Conservation (phyloP, 2,888 invertebrate genomes). For the Ochropleura plecta region DNA sequence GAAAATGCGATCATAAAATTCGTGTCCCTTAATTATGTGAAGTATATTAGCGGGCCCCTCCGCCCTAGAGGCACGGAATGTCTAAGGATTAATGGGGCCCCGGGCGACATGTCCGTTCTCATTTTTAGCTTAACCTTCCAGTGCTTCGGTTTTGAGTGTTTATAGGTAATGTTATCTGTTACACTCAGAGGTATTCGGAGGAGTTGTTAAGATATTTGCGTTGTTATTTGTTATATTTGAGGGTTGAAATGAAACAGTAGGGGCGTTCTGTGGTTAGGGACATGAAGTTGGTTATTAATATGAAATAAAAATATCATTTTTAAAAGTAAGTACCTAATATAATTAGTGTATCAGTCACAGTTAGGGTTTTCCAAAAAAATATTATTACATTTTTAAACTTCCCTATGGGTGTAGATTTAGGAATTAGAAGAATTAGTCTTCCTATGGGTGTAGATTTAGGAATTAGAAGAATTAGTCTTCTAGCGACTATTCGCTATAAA, state of each 20-base stretch:
- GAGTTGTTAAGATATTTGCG: constrained; percentile 1
- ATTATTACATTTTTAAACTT: too few relatives aligned
- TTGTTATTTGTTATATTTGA: constrained; percentile 3
- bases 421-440: too few relatives aligned
- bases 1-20: constrained; percentile 59
- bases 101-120: constrained; percentile 58
- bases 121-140: constrained; percentile 63
- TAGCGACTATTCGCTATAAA: too few relatives aligned
- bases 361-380: too few relatives aligned
- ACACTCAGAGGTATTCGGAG: constrained; percentile 28
- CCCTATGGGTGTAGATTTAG: too few relatives aligned
- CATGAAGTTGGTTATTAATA: not conserved
- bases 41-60: constrained; percentile 59
- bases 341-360: too few relatives aligned
- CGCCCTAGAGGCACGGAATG: constrained; percentile 58
- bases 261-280: not conserved
- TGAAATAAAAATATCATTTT: not conserved
- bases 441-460: too few relatives aligned
- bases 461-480: too few relatives aligned
- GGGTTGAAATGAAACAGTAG: not conserved
- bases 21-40: constrained; percentile 60
- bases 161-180: constrained; percentile 58
- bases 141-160: constrained; percentile 48
- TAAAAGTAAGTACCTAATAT: too few relatives aligned
- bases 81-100: constrained; percentile 70